phyloP scores from a whole-genome alignment of 2,888 invertebrate genomes.

The Nemotelus pantherinus region DNA sequence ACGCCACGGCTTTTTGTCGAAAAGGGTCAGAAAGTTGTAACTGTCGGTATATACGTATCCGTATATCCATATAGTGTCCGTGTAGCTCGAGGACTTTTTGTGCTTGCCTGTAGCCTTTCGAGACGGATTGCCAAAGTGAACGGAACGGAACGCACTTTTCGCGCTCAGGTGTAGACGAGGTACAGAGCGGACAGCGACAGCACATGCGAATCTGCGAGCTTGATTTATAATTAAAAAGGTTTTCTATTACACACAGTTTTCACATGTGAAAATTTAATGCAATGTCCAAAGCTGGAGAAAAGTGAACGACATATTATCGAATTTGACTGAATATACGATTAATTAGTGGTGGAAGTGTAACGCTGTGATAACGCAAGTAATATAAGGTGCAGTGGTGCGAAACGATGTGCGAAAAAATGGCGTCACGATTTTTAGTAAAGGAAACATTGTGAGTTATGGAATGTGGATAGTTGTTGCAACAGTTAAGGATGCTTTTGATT shows the following conservation, averaged over 20 bases:
- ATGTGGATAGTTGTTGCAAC: neutral
- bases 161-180: constrained; percentile 34
- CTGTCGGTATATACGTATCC: neutral
- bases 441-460: constrained; percentile 8
- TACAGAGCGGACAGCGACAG: constrained; percentile 16
- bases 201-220: constrained; percentile 37
- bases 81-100: neutral
- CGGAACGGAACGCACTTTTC: constrained; percentile 38
- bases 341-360: constrained; percentile 42
- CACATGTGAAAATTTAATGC: constrained; percentile 45
- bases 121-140: constrained; percentile 26
- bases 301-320: constrained; percentile 43
- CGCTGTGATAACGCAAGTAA: constrained; percentile 35
- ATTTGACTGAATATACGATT: constrained; percentile 43
- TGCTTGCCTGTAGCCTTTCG: neutral
- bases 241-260: constrained; percentile 45
- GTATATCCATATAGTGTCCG: neutral
- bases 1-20: neutral
- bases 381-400: constrained; percentile 20
- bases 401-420: constrained; percentile 27
- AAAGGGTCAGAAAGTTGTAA: constrained; percentile 5
- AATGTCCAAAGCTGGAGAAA: constrained; percentile 40
- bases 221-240: constrained; percentile 45
- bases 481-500: constrained; percentile 1
- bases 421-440: constrained; percentile 12